A percentile compares a stretch with the other conserved stretches of the same genome.
phyloP scores from a whole-genome alignment of 2,797 vertebrate genomes.

The Bufotes viridis region DNA sequence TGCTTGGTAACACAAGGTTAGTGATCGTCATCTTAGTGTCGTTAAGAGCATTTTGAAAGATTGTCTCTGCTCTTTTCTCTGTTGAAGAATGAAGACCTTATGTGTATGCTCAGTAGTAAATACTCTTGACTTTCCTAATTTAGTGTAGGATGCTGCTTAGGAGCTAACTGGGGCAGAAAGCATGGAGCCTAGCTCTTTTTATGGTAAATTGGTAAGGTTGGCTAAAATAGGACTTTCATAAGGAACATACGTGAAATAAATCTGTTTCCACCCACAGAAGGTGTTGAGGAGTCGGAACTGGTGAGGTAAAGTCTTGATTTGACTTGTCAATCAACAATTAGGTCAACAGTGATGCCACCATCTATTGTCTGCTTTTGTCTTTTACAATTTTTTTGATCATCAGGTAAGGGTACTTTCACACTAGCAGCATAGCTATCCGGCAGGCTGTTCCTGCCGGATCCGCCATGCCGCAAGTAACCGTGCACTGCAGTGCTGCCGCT shows the following conservation, averaged over 20 bases:
- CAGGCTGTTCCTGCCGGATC: no score
- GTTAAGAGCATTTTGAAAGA: not conserved
- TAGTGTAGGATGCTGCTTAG: not conserved
- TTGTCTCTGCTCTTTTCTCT: not conserved
- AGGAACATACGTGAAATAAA: not conserved
- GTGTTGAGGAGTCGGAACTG: not conserved
- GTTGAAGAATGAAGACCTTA: no score
- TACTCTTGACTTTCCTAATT: not conserved
- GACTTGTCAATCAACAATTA: not conserved
- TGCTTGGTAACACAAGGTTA: no score
- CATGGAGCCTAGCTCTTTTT: not conserved
- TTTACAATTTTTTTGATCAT: not conserved
- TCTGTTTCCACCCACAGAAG: not conserved
- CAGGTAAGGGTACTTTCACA: no score
- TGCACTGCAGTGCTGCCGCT: no score
- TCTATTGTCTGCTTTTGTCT: not conserved
- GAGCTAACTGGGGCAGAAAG: not conserved
- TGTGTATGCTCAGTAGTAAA: not conserved
- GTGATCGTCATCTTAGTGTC: no score
- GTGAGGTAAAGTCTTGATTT: not conserved
- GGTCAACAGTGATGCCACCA: not conserved
- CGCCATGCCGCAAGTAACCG: no score
- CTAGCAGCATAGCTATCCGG: no score
- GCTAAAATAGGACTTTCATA: not conserved
- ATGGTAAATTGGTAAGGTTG: not conserved